Evolutionary conservation across 35 echinoderm and acorn worm genomes (phyloP).

Genomic region (Nesometra sesokonis): DNA sequence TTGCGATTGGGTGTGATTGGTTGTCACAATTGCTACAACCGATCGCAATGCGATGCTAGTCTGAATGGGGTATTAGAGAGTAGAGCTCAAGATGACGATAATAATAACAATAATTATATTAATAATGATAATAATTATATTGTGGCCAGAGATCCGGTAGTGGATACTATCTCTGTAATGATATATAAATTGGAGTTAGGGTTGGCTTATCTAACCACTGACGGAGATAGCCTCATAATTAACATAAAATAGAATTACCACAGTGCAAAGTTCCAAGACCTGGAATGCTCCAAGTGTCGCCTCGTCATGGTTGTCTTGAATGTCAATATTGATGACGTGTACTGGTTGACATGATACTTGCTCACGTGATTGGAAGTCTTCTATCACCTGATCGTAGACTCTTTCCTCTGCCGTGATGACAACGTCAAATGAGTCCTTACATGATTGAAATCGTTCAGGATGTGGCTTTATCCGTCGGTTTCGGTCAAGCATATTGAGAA

Average conservation of each 20-base stretch:
- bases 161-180: not conserved
- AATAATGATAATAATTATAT: too few relatives aligned
- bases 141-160: too few relatives aligned
- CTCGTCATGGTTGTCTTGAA: constrained; percentile 96
- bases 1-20: too few relatives aligned
- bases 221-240: too few relatives aligned
- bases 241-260: constrained; percentile 47
- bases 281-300: constrained; percentile 80
- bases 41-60: too few relatives aligned
- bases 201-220: too few relatives aligned
- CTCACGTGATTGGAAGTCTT: constrained; percentile 70
- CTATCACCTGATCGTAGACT: constrained; percentile 89
- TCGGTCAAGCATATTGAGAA: constrained; percentile 80
- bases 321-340: constrained; percentile 85
- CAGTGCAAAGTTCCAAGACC: constrained; percentile 47
- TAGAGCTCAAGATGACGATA: too few relatives aligned
- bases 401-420: constrained; percentile 81
- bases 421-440: constrained; percentile 74
- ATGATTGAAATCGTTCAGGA: constrained; percentile 73
- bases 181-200: too few relatives aligned
- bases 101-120: too few relatives aligned
- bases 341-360: constrained; percentile 37
- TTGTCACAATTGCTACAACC: too few relatives aligned
- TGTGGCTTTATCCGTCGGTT: constrained; percentile 70
- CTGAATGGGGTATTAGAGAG: too few relatives aligned